Conservation (phyloP, 2,113 vertebrate genomes). For the Sterrhoptilus dennistouni region DNA sequence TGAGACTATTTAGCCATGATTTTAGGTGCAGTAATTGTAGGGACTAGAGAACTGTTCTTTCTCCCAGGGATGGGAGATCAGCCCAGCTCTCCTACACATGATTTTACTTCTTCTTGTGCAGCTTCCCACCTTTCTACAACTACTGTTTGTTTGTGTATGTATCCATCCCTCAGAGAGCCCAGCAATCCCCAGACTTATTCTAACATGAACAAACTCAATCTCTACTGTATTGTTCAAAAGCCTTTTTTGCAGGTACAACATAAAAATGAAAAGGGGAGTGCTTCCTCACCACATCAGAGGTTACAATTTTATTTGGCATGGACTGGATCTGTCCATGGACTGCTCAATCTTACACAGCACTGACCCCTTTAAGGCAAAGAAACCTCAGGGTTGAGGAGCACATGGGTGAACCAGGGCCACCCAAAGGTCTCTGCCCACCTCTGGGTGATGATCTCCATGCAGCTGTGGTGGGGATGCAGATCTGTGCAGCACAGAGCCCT, state of each 20-base stretch:
- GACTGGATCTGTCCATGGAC: background rate
- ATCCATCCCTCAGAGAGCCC: background rate
- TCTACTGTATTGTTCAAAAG: background rate
- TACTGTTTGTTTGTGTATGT: background rate
- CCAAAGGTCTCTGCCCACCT: background rate
- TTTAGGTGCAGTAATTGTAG: background rate
- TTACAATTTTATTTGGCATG: background rate
- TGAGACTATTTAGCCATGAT: background rate
- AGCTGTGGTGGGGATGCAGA: background rate
- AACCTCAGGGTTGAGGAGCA: rapidly evolving
- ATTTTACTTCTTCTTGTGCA: background rate
- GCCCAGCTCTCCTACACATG: rapidly evolving
- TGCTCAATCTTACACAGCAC: rapidly evolving
- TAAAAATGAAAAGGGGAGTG: background rate
- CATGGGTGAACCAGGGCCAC: rapidly evolving
- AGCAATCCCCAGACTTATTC: background rate
- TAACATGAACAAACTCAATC: background rate
- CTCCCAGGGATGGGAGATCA: background rate
- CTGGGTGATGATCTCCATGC: background rate
- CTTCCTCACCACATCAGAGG: background rate
- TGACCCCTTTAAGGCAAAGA: background rate
- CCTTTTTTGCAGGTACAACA: background rate
- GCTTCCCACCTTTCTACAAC: background rate
- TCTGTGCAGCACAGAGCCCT: background rate
- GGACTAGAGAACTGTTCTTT: background rate